Evolutionary conservation across 2,797 vertebrate species (phyloP), one percentile per base, ranked within the genome.

Genomic region (Paguma larvata): DNA sequence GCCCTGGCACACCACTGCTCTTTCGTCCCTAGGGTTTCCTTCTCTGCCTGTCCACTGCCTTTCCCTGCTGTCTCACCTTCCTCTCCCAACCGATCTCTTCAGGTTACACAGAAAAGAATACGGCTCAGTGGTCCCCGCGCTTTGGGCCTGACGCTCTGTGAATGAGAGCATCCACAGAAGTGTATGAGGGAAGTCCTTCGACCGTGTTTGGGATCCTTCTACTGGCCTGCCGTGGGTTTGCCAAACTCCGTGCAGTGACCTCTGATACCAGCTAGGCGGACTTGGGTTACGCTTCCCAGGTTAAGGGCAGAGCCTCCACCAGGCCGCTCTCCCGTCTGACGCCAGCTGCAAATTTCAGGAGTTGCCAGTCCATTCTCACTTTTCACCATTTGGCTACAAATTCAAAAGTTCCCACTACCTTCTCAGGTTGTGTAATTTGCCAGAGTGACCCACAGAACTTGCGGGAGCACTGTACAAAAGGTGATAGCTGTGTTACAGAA

Each of bases 1-100:
- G 9, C 15, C 30, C 75, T 13, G 4, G 41, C 3, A 1, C 0
- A 1, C 11, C 13, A 0, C 73, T 16, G 68, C 23, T 2, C 23
- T 44, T 19, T 9, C 18, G 34, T 32, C 78, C 75, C 0, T 1
- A n/a, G 68, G 19, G 48, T 11, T 44, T 27, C 38, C 83, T 82
- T 10, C 46, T 38, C n/a, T 25, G 2, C 62, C 25, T 11, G 2
- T 48, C 48, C 2, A 0, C 23, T 80, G 13, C 15, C 19, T 53
- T 34, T 11, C n/a, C 70, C 88, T 83, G 83, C 72, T 41, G 48
- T 89, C 89, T 70, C 30, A 16, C 77, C 44, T 77, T 46, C 89
- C 38, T 83, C 21, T 41, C 19, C 63, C 30, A 44, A 7, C 41
- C 72, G 2, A 21, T 41, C 65, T 83, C 62, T 59, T 62, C 44